Evolutionary conservation across 2,888 invertebrate genomes (phyloP).

Genomic region (Campoplex capitator): DNA sequence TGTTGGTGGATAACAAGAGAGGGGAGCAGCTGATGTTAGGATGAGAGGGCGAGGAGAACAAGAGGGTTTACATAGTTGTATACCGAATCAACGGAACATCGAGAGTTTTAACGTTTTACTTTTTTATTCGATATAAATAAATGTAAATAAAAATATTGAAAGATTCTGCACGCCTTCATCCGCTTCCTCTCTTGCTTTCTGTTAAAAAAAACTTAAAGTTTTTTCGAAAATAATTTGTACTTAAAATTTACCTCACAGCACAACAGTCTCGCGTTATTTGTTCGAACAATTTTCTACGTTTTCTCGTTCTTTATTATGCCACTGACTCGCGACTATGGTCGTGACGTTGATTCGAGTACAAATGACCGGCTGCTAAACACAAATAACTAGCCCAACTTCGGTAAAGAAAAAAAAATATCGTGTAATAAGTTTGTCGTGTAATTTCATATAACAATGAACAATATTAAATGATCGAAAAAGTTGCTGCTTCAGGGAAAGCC

Average conservation of each 20-base stretch:
- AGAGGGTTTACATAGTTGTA: background rate
- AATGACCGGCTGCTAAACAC: too few relatives aligned
- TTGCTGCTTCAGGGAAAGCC: too few relatives aligned
- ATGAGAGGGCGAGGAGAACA: background rate
- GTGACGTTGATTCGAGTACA: too few relatives aligned
- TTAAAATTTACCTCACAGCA: background rate
- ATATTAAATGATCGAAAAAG: too few relatives aligned
- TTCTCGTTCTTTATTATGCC: too few relatives aligned
- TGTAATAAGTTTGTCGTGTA: too few relatives aligned
- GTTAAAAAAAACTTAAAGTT: background rate
- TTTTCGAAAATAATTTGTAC: background rate
- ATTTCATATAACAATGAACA: too few relatives aligned
- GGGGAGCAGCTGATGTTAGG: background rate
- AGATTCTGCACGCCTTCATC: background rate
- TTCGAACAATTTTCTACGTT: too few relatives aligned
- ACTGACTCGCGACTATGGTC: too few relatives aligned
- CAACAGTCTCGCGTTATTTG: too few relatives aligned
- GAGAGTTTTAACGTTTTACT: background rate
- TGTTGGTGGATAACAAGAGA: background rate
- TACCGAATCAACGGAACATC: background rate
- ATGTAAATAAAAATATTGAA: background rate
- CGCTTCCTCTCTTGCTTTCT: background rate
- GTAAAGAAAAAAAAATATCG: too few relatives aligned
- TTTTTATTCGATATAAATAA: background rate
- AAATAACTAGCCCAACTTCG: too few relatives aligned